phyloP scores from a whole-genome alignment of 2,113 vertebrate species.

The Rana temporaria region DNA sequence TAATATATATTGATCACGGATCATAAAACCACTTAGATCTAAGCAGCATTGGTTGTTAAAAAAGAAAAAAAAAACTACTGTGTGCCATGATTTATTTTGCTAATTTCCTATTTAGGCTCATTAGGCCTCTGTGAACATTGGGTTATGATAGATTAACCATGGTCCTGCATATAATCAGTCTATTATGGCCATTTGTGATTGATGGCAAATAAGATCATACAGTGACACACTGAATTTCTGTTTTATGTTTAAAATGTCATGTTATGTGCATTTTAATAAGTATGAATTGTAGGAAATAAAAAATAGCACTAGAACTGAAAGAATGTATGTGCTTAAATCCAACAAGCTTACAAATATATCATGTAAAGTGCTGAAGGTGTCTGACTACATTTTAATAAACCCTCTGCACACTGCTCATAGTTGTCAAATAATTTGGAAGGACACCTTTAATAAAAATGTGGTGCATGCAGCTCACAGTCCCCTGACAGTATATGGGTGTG shows the following conservation, averaged over 20 bases:
- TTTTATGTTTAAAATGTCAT: conserved; percentile 17
- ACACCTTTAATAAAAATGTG: no score
- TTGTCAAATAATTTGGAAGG: no score
- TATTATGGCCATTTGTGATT: conserved; percentile 44
- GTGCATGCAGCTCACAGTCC: no score
- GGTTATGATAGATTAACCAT: conserved; percentile 52
- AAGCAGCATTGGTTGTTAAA: conserved; percentile 38
- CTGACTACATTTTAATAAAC: no score
- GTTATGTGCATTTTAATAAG: background rate
- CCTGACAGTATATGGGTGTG: no score
- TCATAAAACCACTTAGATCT: conserved; percentile 56
- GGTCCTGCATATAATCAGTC: conserved; percentile 53
- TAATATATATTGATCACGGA: conserved; percentile 57
- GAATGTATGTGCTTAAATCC: no score
- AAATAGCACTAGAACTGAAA: background rate
- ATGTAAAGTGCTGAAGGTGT: no score
- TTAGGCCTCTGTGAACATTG: conserved; percentile 50
- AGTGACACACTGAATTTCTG: conserved; percentile 35
- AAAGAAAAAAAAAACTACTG: conserved; percentile 45
- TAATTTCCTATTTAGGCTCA: conserved; percentile 56
- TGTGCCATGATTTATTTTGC: conserved; percentile 55
- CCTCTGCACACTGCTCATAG: no score
- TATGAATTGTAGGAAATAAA: background rate
- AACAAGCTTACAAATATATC: no score
- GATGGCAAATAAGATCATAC: conserved; percentile 36